Percentiles rank a stretch among this genome's conserved stretches.
Evolutionary conservation across 2,888 invertebrate species (phyloP).

Genomic region (Limnephilus auricula): DNA sequence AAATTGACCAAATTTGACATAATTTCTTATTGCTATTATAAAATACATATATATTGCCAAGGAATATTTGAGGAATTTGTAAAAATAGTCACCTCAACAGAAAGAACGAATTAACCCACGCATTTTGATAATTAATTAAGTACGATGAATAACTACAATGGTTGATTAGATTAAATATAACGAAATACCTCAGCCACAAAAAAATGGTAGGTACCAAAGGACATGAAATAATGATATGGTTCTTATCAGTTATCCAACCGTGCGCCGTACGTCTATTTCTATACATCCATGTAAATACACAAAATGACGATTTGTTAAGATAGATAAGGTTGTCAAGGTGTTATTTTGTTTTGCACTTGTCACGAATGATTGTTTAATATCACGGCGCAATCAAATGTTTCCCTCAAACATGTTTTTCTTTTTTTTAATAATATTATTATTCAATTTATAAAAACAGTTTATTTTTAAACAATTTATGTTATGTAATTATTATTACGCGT

Average conservation of each 20-base stretch:
- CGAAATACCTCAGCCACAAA: not conserved
- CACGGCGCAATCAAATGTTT: conserved; percentile 9
- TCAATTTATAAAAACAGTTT: too few species aligned
- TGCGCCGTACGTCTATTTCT: not conserved
- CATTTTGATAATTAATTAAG: not conserved
- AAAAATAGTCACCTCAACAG: too few species aligned
- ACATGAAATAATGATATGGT: not conserved
- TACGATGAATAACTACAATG: not conserved
- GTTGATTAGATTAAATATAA: not conserved
- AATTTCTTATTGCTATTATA: too few species aligned
- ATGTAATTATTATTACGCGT: too few species aligned
- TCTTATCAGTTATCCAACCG: not conserved
- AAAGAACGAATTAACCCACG: not conserved
- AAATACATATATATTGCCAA: too few species aligned
- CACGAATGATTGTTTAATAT: conserved; percentile 43
- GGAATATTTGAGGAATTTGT: not conserved
- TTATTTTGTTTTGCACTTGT: conserved; percentile 41
- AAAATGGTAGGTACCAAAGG: not conserved
- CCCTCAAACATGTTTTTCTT: too few species aligned
- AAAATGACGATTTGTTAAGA: not conserved
- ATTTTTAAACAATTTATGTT: too few species aligned
- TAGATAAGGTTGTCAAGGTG: conserved; percentile 38
- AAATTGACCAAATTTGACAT: too few species aligned
- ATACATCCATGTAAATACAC: not conserved
- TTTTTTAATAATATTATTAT: too few species aligned